Conservation (phyloP, 2,797 vertebrate genomes). For the Pristis pectinata region DNA sequence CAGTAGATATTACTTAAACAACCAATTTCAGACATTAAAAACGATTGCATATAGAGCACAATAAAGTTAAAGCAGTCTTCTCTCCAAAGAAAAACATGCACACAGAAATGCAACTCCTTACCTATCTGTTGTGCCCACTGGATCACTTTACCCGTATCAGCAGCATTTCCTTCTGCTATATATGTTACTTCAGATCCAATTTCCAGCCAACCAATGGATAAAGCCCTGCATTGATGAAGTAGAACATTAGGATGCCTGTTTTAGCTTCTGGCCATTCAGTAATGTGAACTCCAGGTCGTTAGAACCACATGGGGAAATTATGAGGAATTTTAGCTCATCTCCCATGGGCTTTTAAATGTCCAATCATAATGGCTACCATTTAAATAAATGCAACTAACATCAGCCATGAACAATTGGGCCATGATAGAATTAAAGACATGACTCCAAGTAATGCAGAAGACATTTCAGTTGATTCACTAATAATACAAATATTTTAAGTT, state of each 20-base stretch:
- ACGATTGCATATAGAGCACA: neutral
- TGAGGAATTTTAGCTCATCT: neutral
- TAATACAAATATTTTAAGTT: too few species aligned
- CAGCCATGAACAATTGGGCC: neutral
- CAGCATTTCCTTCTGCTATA: slow-evolving; percentile 81
- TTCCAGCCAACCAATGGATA: slow-evolving; percentile 94
- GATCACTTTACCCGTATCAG: slow-evolving; percentile 78
- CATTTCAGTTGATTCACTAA: too few species aligned
- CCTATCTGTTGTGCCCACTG: slow-evolving; percentile 84
- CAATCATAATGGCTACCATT: neutral
- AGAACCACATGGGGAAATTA: neutral
- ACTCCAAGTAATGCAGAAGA: too few species aligned
- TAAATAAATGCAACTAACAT: neutral
- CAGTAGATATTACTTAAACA: neutral
- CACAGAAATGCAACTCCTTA: slow-evolving; percentile 55
- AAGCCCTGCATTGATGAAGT: slow-evolving; percentile 61
- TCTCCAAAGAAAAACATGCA: too few species aligned
- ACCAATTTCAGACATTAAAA: neutral
- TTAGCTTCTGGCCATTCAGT: neutral
- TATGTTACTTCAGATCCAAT: slow-evolving; percentile 82
- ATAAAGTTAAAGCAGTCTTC: neutral
- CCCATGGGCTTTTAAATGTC: neutral
- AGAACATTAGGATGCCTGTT: neutral
- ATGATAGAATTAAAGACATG: too few species aligned
- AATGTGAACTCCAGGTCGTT: neutral